Percentiles rank a stretch among this genome's conserved stretches.
phyloP scores from a whole-genome alignment of 2,888 invertebrate genomes.

The Drosophila percnosoma region DNA sequence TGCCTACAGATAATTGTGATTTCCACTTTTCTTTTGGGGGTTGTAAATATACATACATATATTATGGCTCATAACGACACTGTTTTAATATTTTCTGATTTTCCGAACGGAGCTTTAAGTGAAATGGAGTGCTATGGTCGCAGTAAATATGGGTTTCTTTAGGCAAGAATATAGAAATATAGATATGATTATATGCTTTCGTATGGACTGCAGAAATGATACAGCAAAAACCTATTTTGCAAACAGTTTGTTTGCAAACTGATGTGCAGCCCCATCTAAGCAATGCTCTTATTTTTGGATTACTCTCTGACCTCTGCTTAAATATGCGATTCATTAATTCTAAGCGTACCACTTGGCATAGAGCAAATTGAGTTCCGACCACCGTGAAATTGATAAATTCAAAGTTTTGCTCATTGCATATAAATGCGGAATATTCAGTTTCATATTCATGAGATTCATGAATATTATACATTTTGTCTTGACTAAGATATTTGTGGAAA shows the following conservation, averaged over 20 bases:
- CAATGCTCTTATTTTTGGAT: background rate
- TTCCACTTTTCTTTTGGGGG: too few relatives aligned
- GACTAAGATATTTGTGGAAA: constrained; percentile 21
- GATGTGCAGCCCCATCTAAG: background rate
- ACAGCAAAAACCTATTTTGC: background rate
- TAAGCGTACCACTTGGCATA: background rate
- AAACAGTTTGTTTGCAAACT: background rate
- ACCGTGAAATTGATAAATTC: constrained; percentile 39
- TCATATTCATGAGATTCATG: constrained; percentile 51
- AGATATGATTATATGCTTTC: background rate
- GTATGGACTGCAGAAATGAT: background rate
- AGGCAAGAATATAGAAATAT: background rate
- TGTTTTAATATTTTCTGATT: background rate
- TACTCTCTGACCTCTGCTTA: background rate
- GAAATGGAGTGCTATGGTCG: background rate
- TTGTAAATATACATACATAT: too few relatives aligned
- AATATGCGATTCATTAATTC: background rate
- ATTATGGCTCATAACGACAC: background rate
- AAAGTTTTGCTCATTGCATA: constrained; percentile 41
- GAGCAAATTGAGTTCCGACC: constrained; percentile 26
- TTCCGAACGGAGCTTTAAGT: background rate
- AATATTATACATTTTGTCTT: constrained; percentile 29
- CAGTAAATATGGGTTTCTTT: background rate
- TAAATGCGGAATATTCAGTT: constrained; percentile 42
- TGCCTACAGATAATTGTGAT: too few relatives aligned